Conservation (phyloP, 2,888 invertebrate genomes). For the Eurytoma adleriae region DNA sequence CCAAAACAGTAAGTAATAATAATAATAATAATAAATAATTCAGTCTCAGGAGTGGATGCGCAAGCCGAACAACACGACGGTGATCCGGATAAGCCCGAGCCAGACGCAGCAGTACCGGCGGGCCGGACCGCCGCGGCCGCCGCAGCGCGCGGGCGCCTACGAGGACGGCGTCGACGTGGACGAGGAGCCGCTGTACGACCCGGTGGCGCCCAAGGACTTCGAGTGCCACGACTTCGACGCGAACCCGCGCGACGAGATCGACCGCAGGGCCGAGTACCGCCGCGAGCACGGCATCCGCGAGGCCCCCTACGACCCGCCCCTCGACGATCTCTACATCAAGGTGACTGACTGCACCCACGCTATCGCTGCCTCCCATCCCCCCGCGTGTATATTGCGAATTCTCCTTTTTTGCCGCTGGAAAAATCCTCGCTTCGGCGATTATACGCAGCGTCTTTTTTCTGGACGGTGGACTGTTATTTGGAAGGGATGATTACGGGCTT, state of each 20-base stretch:
- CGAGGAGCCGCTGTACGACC: constrained; percentile 73
- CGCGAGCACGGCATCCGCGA: constrained; percentile 65
- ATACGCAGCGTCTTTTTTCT: too few species aligned
- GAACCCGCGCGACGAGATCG: constrained; percentile 71
- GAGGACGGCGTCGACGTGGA: constrained; percentile 58
- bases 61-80: constrained; percentile 73
- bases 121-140: constrained; percentile 49
- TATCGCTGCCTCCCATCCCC: too few species aligned
- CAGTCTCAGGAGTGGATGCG: constrained; percentile 69
- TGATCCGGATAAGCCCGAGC: constrained; percentile 73
- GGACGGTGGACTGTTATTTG: too few species aligned
- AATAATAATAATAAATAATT: too few species aligned
- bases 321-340: constrained; percentile 55
- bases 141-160: constrained; percentile 61
- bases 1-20: neutral
- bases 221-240: constrained; percentile 74
- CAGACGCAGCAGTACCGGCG: constrained; percentile 62
- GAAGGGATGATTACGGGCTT: too few species aligned
- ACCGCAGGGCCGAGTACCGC: constrained; percentile 69
- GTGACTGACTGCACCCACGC: constrained; percentile 6
- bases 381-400: too few species aligned
- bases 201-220: constrained; percentile 72
- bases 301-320: constrained; percentile 63
- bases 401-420: neutral
- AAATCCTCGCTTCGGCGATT: neutral